Conservation (phyloP, 2,797 vertebrate genomes). For the Etheostoma perlongum region DNA sequence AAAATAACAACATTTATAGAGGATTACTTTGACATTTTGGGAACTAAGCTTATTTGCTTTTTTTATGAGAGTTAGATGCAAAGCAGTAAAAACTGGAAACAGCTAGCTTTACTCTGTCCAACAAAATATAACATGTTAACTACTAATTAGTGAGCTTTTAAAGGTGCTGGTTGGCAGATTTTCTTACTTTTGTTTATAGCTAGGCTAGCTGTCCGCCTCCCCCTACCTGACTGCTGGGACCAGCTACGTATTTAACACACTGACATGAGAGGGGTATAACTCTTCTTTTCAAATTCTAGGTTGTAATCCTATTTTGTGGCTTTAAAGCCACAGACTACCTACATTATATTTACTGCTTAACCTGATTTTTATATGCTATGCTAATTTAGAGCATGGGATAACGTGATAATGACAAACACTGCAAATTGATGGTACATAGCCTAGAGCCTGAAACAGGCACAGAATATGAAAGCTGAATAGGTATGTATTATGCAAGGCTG, state of each 20-base stretch:
- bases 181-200: not conserved
- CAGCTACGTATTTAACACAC: not conserved
- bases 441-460: slow-evolving; percentile 3
- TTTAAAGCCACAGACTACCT: not conserved
- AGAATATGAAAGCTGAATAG: not conserved
- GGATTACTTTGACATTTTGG: not conserved
- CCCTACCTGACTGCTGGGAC: not conserved
- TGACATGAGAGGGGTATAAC: not conserved
- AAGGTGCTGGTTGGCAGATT: not conserved
- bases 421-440: not conserved
- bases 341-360: not conserved
- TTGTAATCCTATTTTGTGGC: not conserved
- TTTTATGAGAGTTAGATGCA: too few relatives aligned
- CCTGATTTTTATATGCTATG: not conserved
- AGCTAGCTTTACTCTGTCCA: too few relatives aligned
- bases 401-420: slow-evolving; percentile 5
- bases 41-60: not conserved
- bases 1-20: not conserved
- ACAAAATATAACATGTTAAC: not conserved
- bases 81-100: not conserved
- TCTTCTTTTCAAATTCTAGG: not conserved
- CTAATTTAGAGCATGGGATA: not conserved
- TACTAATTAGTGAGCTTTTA: not conserved
- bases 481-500: slow-evolving; percentile 2
- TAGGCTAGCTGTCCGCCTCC: not conserved